Conservation (phyloP, 2,797 vertebrate species). For the Coluber constrictor region DNA sequence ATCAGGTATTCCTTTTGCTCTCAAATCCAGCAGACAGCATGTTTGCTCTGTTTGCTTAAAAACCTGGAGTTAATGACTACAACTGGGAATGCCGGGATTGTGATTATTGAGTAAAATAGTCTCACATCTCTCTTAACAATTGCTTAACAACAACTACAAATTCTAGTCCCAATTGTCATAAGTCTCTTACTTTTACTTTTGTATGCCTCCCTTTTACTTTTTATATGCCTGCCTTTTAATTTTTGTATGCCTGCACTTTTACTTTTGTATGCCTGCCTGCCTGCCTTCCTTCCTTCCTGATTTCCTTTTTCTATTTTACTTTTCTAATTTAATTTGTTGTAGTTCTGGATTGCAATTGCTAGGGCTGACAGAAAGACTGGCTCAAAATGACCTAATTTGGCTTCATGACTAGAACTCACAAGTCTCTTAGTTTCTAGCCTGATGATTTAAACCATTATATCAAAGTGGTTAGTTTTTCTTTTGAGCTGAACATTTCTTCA, state of each 20-base stretch:
- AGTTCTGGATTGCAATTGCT: not conserved
- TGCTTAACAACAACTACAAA: not conserved
- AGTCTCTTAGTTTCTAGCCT: not conserved
- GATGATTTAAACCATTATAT: not conserved
- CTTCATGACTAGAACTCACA: not conserved
- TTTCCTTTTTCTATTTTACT: not conserved
- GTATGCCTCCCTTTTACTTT: too few relatives aligned
- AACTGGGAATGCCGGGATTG: not conserved
- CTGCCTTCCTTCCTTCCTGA: not conserved
- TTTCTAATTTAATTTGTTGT: not conserved
- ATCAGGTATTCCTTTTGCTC: not conserved
- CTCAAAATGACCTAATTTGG: not conserved
- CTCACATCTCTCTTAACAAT: not conserved
- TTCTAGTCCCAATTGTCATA: not conserved
- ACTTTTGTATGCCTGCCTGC: not conserved
- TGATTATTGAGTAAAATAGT: not conserved
- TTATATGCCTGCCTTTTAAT: too few relatives aligned
- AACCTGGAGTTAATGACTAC: not conserved
- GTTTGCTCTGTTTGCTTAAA: not conserved
- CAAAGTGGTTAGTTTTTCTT: not conserved
- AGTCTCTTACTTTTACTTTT: not conserved
- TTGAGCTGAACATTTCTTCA: not conserved
- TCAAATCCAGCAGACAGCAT: not conserved
- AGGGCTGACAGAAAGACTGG: not conserved
- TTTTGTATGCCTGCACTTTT: too few relatives aligned